Percentiles rank a stretch among this genome's conserved stretches.
phyloP scores from a whole-genome alignment of 2,797 vertebrate genomes.

The Helarctos malayanus region DNA sequence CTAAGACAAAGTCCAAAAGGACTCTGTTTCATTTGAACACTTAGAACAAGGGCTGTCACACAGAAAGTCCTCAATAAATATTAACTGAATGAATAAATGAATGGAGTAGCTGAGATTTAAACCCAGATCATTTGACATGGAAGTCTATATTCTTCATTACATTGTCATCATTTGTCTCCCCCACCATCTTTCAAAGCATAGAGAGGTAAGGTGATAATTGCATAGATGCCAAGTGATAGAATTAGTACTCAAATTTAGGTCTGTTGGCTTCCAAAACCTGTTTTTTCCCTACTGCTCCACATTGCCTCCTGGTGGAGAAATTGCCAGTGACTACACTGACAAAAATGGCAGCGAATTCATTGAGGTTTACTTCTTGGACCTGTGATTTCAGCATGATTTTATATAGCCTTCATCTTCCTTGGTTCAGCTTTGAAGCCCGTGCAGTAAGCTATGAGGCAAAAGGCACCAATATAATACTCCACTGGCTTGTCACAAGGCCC shows the following conservation, averaged over 20 bases:
- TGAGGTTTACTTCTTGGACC: constrained; percentile 51
- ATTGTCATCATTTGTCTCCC: not conserved
- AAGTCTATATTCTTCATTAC: constrained; percentile 21
- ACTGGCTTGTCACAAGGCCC: not conserved
- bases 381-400: constrained; percentile 53
- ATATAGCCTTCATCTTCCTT: constrained; percentile 28
- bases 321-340: constrained; percentile 29
- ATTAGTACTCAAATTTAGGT: constrained; percentile 3
- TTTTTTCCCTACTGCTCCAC: constrained; percentile 19
- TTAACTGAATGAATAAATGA: constrained; percentile 56
- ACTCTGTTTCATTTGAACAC: not conserved
- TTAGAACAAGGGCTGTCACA: constrained; percentile 36
- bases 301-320: constrained; percentile 62
- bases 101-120: constrained; percentile 22
- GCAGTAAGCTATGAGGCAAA: constrained; percentile 29
- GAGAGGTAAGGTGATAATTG: constrained; percentile 35
- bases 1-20: not conserved
- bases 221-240: not conserved
- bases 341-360: constrained; percentile 1
- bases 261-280: not conserved
- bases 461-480: not conserved
- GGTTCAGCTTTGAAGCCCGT: constrained; percentile 44
- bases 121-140: constrained; percentile 19
- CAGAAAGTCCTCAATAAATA: not conserved
- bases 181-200: not conserved